Base-by-base conservation (phyloP, 2,888 invertebrate genomes). In the Limnephilus auricula region DNA sequence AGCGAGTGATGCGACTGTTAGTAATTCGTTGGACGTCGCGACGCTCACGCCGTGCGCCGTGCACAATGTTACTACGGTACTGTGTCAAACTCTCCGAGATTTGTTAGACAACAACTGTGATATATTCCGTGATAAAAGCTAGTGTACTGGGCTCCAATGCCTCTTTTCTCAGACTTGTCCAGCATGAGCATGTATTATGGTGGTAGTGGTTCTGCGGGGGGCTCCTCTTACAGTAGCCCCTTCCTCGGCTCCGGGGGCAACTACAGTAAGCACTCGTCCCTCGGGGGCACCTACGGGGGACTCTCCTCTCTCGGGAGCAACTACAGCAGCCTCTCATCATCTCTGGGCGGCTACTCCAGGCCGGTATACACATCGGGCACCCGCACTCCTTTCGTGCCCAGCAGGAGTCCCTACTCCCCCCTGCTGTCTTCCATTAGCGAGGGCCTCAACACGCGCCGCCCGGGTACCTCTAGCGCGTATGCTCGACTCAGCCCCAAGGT, bases 361-460 rank as follows among this genome's bases (percentile, higher is more conserved):
- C 90, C 91, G 79, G 87, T 90, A 25, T 80, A 79, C 5, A 45
- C 91, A 4, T 94, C 13, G 91, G 94, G 31, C 94, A 94, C 37
- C 93, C 94, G 31, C 93, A 93, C 90, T 95, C 93, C 94, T 92
- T 93, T 93, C 13, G 93, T 94, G 89, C 94, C 95, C 12, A 93
- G 94, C 0, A 94, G 96, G 2, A 96, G 96, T 78, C 2, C 65
- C 65, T 98, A 97, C 94, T 97, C 97, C 83, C 98, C 98, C 0
- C 97, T 97, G 94, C 95, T 98, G 90, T 96, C 97, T 6, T 97
- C 98, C 2, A 98, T 98, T 90, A 97, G 97, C 10, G 97, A 97
- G 94, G 94, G 95, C 2, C 95, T 96, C 30, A 83, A 94, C 95
- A 94, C 94, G 95, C 94, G 94, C 94, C 90, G 94, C 94, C 2